These are phyloP conservation scores for Oostethus manadensis DNA, from an alignment of 2,113 vertebrate genomes.

Conservation along the genomic window DNA sequence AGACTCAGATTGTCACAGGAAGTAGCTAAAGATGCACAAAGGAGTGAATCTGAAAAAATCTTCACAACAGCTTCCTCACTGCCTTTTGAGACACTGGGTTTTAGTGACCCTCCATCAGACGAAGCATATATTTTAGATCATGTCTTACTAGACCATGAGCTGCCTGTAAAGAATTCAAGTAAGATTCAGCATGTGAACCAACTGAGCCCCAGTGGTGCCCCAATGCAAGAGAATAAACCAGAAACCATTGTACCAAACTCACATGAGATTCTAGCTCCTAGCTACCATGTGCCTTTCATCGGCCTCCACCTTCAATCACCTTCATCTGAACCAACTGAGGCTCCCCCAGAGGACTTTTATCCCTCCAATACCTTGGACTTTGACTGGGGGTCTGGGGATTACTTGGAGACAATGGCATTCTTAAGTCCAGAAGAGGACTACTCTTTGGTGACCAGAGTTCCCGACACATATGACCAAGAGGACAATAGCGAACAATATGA, in stretches of 20 bases:
- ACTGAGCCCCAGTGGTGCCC: constrained; percentile 34
- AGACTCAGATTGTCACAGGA: constrained; percentile 18
- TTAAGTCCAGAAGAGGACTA: constrained; percentile 63
- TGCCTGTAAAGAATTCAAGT: constrained; percentile 31
- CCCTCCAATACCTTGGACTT: constrained; percentile 69
- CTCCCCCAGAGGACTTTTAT: constrained; percentile 62
- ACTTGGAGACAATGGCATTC: constrained; percentile 76
- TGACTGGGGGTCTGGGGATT: constrained; percentile 82
- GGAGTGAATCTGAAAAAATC: constrained; percentile 12
- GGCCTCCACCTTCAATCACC: constrained; percentile 57
- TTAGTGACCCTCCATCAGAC: constrained; percentile 23
- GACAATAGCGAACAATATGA: constrained; percentile 78
- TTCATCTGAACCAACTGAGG: constrained; percentile 66
- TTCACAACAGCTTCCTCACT: constrained; percentile 14
- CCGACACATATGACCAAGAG: constrained; percentile 74
- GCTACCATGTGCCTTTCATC: constrained; percentile 65
- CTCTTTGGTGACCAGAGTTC: constrained; percentile 61
- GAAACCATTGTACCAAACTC: constrained; percentile 24
- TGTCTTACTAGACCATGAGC: constrained; percentile 27
- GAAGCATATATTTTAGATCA: constrained; percentile 13
- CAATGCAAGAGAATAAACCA: constrained; percentile 32
- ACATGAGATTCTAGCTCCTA: constrained; percentile 50
- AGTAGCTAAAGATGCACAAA: constrained; percentile 8
- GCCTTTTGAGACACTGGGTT: constrained; percentile 18
- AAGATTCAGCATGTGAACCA: constrained; percentile 15